A percentile compares a stretch with the other conserved stretches of the same genome.
Conservation (phyloP, 2,797 vertebrate species). For the Enteromius paludinosus region DNA sequence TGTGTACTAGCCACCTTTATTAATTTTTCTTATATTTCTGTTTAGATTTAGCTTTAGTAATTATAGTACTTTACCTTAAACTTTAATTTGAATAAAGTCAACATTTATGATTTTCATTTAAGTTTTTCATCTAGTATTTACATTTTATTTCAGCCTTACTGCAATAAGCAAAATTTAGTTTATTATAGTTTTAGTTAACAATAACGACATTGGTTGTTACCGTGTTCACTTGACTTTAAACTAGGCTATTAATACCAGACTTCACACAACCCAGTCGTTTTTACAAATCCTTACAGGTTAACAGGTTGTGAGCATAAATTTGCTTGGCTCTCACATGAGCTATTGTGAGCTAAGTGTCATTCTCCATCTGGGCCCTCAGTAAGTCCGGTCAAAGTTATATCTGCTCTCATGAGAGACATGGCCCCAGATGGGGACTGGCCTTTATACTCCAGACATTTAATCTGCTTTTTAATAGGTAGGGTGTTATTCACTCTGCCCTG, state of each 20-base stretch:
- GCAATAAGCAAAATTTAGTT: not conserved
- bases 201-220: not conserved
- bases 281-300: conserved; percentile 2
- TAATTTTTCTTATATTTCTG: not conserved
- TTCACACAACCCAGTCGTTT: not conserved
- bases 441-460: conserved; percentile 36
- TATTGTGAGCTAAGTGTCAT: conserved; percentile 8
- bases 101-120: not conserved
- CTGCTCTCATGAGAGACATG: not conserved
- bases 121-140: not conserved
- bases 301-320: conserved; percentile 9
- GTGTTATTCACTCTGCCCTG: conserved; percentile 25
- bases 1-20: not conserved
- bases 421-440: conserved; percentile 17
- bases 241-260: not conserved
- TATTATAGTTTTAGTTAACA: not conserved
- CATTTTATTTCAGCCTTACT: not conserved
- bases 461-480: conserved; percentile 24
- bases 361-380: conserved; percentile 55
- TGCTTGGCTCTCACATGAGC: not conserved
- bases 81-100: not conserved
- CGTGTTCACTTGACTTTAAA: not conserved
- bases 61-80: not conserved
- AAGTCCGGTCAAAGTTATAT: conserved; percentile 51
- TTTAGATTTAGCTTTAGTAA: not conserved